Conservation (phyloP, 2,797 vertebrate genomes). For the Arnoldichthys spilopterus region DNA sequence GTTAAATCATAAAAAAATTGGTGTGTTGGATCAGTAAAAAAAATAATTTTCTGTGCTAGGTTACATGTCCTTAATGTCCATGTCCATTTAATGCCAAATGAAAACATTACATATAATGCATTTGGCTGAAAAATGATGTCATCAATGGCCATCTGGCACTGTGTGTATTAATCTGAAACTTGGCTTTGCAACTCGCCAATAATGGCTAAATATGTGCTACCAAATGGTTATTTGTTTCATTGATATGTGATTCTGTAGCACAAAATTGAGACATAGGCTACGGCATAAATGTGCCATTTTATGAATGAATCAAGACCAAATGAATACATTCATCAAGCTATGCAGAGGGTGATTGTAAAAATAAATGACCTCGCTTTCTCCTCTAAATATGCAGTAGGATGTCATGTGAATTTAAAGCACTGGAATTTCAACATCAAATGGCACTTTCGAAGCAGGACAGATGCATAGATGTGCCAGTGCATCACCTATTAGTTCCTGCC, state of each 20-base stretch:
- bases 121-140: slow-evolving; percentile 56
- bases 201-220: slow-evolving; percentile 64
- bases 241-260: slow-evolving; percentile 42
- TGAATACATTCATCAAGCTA: slow-evolving; percentile 49
- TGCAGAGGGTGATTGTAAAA: slow-evolving; percentile 33
- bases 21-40: slow-evolving; percentile 29
- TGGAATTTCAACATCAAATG: slow-evolving; percentile 40
- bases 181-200: slow-evolving; percentile 59
- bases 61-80: slow-evolving; percentile 42
- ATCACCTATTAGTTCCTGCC: slow-evolving; percentile 36
- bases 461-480: slow-evolving; percentile 17
- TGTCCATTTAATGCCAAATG: slow-evolving; percentile 53
- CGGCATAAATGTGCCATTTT: slow-evolving; percentile 53
- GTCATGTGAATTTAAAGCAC: slow-evolving; percentile 38
- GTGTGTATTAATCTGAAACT: slow-evolving; percentile 56
- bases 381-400: slow-evolving; percentile 44
- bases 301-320: slow-evolving; percentile 53
- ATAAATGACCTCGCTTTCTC: slow-evolving; percentile 39
- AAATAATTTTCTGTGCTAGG: slow-evolving; percentile 37
- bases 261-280: slow-evolving; percentile 31
- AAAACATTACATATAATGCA: slow-evolving; percentile 57
- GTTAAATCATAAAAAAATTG: slow-evolving; percentile 26
- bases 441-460: slow-evolving; percentile 11
- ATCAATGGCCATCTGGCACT: slow-evolving; percentile 63
- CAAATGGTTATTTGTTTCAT: slow-evolving; percentile 57